A percentile compares a stretch with the other conserved stretches of the same genome.
Evolutionary conservation across 2,797 vertebrate genomes (phyloP).

Genomic region (Rhodeus uyekii): DNA sequence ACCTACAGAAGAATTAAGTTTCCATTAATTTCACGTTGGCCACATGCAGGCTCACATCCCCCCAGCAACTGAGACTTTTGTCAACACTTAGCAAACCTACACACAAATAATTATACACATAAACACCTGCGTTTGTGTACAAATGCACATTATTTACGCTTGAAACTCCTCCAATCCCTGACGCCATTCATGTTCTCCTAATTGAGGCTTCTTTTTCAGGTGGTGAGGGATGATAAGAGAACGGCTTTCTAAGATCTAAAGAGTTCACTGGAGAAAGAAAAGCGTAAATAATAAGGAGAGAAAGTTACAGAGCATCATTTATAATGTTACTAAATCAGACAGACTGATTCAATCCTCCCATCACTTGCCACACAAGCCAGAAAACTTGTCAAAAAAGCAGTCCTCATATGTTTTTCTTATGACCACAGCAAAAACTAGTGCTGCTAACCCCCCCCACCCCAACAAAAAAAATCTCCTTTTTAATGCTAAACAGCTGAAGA

Average conservation of each 20-base stretch:
- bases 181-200: slow-evolving; percentile 15
- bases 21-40: slow-evolving; percentile 4
- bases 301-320: background rate
- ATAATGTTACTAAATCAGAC: background rate
- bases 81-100: background rate
- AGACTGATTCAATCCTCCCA: slow-evolving; percentile 27
- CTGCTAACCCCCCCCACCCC: background rate
- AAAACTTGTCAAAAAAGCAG: slow-evolving; percentile 13
- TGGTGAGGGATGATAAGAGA: background rate
- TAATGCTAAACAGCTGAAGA: background rate
- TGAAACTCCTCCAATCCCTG: background rate
- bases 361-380: background rate
- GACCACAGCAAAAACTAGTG: background rate
- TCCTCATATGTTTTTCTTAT: background rate
- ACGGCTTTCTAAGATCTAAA: background rate
- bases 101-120: slow-evolving; percentile 18
- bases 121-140: slow-evolving; percentile 1
- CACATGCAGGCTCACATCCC: background rate
- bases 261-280: background rate
- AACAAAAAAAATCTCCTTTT: background rate
- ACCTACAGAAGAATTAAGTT: slow-evolving; percentile 16
- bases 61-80: background rate
- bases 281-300: background rate
- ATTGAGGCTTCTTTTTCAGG: slow-evolving; percentile 21
- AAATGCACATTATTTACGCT: background rate